Evolutionary conservation across 2,797 vertebrate species (phyloP).

Genomic region (Sebastes baramenuke): DNA sequence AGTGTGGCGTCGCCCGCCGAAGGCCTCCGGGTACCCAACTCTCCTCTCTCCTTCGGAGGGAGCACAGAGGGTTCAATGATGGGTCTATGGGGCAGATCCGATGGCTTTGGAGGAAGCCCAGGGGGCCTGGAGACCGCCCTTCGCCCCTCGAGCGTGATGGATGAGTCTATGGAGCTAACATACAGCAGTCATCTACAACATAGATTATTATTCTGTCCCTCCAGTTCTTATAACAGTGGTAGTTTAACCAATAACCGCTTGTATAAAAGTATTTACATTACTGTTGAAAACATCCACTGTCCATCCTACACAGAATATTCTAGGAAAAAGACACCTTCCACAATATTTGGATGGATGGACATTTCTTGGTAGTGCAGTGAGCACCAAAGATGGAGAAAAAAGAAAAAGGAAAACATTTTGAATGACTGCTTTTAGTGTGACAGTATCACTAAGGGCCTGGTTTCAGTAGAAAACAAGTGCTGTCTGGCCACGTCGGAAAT

Average conservation of each 20-base stretch:
- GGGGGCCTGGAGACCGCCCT: background rate
- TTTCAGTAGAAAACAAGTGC: background rate
- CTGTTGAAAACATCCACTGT: background rate
- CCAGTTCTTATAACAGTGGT: background rate
- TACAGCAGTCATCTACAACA: background rate
- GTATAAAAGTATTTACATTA: background rate
- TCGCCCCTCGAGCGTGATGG: too few species aligned
- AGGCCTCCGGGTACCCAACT: background rate
- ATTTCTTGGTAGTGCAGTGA: background rate
- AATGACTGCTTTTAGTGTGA: background rate
- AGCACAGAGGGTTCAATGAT: background rate
- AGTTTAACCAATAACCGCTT: background rate
- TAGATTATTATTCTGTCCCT: background rate
- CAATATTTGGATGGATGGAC: background rate
- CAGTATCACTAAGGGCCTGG: background rate
- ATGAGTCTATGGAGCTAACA: background rate
- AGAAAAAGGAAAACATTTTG: background rate
- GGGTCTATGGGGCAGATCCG: too few species aligned
- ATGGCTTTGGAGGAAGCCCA: too few species aligned
- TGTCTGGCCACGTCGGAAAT: background rate
- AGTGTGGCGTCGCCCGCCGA: too few species aligned
- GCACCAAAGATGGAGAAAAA: background rate
- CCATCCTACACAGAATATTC: background rate
- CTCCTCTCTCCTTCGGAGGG: background rate
- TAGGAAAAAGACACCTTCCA: background rate